Evolutionary conservation across 2,888 invertebrate species (phyloP).

Genomic region (Caenorhabditis afra): DNA sequence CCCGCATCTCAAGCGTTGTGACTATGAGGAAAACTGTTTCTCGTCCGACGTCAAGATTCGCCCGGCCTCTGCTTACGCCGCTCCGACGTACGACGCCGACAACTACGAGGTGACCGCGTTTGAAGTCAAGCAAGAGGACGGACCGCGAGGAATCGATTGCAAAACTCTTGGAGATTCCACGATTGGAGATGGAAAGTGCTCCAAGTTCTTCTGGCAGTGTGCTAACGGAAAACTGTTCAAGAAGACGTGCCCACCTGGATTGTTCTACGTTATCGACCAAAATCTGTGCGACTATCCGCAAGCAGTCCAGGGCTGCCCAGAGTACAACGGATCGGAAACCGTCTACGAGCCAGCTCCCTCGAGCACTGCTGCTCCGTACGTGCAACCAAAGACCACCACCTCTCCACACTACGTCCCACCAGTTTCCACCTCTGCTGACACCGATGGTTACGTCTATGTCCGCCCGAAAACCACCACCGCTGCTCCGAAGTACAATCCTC

Average conservation of each 20-base stretch:
- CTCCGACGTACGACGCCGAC: slow-evolving; percentile 27
- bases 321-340: slow-evolving; percentile 45
- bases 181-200: slow-evolving; percentile 37
- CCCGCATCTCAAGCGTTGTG: slow-evolving; percentile 36
- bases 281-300: slow-evolving; percentile 61
- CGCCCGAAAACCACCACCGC: background rate
- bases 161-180: slow-evolving; percentile 35
- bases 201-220: slow-evolving; percentile 62
- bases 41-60: background rate
- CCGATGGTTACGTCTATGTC: too few relatives aligned
- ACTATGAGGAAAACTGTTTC: slow-evolving; percentile 15
- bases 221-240: slow-evolving; percentile 59
- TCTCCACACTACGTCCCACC: slow-evolving; percentile 10
- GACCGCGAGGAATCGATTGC: slow-evolving; percentile 51
- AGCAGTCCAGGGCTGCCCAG: slow-evolving; percentile 41
- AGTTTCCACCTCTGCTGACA: background rate
- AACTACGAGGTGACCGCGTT: slow-evolving; percentile 28
- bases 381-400: slow-evolving; percentile 12
- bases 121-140: slow-evolving; percentile 15
- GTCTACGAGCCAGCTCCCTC: slow-evolving; percentile 33
- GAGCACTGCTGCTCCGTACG: background rate
- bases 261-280: slow-evolving; percentile 57
- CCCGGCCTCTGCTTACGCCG: slow-evolving; percentile 18
- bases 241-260: slow-evolving; percentile 59
- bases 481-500: background rate